Conservation (phyloP, 2,113 vertebrate genomes). For the Ictalurus furcatus region DNA sequence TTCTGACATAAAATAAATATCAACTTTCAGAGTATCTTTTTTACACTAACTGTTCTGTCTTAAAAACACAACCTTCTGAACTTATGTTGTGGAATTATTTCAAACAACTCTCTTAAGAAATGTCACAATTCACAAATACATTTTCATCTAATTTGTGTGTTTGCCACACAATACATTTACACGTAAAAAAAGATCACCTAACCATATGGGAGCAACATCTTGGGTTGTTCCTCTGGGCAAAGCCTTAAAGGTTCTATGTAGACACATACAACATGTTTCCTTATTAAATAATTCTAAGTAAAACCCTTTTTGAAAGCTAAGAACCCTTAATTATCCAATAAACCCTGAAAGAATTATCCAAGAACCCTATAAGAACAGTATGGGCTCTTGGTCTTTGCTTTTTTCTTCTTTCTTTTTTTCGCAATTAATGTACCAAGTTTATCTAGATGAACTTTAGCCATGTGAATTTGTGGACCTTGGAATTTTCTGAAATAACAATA, state of each 20-base stretch:
- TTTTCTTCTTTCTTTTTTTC: not conserved
- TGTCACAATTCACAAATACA: not conserved
- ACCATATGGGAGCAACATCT: not conserved
- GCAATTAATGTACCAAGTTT: not conserved
- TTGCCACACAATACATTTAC: not conserved
- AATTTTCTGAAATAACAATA: not conserved
- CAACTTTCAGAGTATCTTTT: not conserved
- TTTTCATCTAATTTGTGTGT: not conserved
- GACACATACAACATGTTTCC: too few relatives aligned
- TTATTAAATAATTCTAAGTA: too few relatives aligned
- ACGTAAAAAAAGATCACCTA: not conserved
- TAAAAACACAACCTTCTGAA: not conserved
- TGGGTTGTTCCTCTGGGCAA: not conserved
- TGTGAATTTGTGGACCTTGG: not conserved
- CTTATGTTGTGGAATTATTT: not conserved
- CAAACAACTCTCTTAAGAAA: not conserved
- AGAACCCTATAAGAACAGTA: not conserved
- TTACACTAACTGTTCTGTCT: not conserved
- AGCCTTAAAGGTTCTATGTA: not conserved
- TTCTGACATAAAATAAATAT: not conserved
- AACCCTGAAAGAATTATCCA: not conserved
- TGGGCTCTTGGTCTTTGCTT: not conserved
- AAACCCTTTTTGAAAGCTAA: not conserved
- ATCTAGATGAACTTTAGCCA: not conserved
- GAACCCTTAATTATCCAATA: not conserved